Percentiles rank a stretch among this genome's conserved stretches.
These are phyloP conservation scores for Sarcoramphus papa DNA, from an alignment of 2,797 vertebrate genomes.

Conservation along the genomic window DNA sequence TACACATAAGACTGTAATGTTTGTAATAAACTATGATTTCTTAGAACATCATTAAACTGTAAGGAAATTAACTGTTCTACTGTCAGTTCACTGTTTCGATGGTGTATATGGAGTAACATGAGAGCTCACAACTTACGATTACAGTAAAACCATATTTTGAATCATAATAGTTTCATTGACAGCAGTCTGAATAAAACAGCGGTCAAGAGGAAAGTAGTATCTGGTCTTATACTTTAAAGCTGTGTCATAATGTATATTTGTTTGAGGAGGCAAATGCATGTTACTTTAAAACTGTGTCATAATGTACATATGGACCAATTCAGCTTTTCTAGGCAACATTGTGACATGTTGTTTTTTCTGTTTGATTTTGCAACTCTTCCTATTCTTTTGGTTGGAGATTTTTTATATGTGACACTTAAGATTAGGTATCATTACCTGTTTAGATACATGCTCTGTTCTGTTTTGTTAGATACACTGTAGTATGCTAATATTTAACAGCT, in stretches of 20 bases:
- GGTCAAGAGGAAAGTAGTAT: background rate
- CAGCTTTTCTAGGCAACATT: background rate
- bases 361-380: background rate
- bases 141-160: background rate
- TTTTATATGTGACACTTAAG: background rate
- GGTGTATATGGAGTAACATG: background rate
- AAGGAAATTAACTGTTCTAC: background rate
- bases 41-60: background rate
- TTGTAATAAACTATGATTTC: background rate
- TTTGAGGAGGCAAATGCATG: background rate
- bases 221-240: background rate
- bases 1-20: background rate
- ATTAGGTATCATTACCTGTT: background rate
- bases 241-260: background rate
- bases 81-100: background rate
- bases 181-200: background rate
- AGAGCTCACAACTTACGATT: background rate
- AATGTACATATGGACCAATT: background rate
- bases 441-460: background rate
- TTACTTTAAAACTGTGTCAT: background rate
- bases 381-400: background rate
- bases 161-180: background rate
- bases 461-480: background rate
- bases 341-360: background rate
- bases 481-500: background rate